These are phyloP conservation scores for Aphelinus certus DNA, from an alignment of 1,140 invertebrate species.

Conservation along the genomic window DNA sequence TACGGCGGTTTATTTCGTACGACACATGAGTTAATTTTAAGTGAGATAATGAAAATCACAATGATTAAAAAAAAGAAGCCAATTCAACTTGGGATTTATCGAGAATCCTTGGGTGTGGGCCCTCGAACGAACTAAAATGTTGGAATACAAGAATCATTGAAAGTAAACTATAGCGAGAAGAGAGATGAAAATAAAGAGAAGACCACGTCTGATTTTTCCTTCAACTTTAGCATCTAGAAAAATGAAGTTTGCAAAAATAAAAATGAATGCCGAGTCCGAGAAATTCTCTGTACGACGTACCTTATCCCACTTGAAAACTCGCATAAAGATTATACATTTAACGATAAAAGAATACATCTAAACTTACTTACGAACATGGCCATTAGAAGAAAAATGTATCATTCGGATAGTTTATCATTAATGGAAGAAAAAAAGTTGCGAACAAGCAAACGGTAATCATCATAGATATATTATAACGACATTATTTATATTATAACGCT, in stretches of 20 bases:
- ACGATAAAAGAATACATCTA: background rate
- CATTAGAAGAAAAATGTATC: conserved; percentile 60
- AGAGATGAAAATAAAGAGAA: background rate
- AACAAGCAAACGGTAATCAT: conserved; percentile 58
- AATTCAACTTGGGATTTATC: conserved; percentile 4
- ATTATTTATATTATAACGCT: conserved; percentile 66
- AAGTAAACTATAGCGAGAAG: conserved; percentile 9
- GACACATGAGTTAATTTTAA: background rate
- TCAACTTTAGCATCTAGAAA: background rate
- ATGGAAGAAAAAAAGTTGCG: conserved; percentile 39
- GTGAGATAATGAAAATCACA: background rate
- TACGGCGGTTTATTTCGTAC: background rate
- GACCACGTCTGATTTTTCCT: background rate
- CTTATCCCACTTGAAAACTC: conserved; percentile 57
- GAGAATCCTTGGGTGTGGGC: background rate
- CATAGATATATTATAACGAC: conserved; percentile 64
- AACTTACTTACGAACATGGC: conserved; percentile 57
- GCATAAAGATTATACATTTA: conserved; percentile 57
- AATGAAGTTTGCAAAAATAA: conserved; percentile 30
- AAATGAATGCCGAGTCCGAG: conserved; percentile 45
- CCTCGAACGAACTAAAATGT: background rate
- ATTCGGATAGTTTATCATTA: conserved; percentile 65
- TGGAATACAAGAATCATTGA: background rate
- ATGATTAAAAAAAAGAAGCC: conserved; percentile 5
- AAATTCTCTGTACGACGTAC: conserved; percentile 60